These are phyloP conservation scores for Aphelinus atriplicis DNA, from an alignment of 1,140 invertebrate species.

Conservation along the genomic window DNA sequence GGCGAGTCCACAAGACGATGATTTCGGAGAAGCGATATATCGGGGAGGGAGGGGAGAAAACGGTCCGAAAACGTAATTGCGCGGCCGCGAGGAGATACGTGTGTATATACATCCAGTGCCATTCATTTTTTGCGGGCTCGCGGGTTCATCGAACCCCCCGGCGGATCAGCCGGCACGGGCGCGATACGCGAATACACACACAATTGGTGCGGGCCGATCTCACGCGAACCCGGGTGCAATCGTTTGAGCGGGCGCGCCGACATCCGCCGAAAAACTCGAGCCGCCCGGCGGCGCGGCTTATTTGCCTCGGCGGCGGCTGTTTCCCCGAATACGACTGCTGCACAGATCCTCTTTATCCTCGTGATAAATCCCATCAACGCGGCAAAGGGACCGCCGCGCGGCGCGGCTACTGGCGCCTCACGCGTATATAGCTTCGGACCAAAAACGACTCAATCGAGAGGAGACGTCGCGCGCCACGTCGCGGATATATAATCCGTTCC, in stretches of 20 bases:
- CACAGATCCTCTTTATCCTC: background rate
- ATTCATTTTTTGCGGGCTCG: background rate
- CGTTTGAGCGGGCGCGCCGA: conserved; percentile 3
- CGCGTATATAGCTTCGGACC: too few species aligned
- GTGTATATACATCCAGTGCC: background rate
- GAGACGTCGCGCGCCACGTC: too few species aligned
- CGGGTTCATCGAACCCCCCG: conserved; percentile 9
- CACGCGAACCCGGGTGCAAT: background rate
- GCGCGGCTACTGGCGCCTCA: background rate
- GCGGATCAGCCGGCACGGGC: too few species aligned
- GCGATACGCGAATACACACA: too few species aligned
- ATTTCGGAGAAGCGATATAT: too few species aligned
- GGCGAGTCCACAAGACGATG: too few species aligned
- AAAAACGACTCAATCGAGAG: too few species aligned
- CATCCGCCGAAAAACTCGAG: background rate
- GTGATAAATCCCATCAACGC: background rate
- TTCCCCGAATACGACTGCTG: background rate
- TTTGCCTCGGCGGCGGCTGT: background rate
- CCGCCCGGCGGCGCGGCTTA: background rate
- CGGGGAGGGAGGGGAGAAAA: background rate
- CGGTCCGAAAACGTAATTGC: background rate
- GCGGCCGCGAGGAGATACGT: background rate
- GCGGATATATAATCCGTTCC: too few species aligned
- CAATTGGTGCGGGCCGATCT: background rate
- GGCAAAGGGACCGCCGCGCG: background rate